phyloP scores from a whole-genome alignment of 1,140 invertebrate genomes.

The Brachionus rotundiformis region DNA sequence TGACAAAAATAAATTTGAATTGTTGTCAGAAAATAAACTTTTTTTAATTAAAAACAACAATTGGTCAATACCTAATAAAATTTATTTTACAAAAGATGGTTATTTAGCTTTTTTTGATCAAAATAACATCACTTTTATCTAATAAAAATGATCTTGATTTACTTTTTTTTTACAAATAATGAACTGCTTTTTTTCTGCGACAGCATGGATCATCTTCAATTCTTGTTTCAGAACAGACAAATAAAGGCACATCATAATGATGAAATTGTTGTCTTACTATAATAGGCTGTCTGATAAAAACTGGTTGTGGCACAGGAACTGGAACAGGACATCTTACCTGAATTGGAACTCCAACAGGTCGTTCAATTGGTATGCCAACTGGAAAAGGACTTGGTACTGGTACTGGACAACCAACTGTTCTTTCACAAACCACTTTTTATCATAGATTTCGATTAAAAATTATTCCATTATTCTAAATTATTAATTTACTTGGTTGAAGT shows the following conservation, averaged over 20 bases:
- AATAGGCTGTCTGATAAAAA: constrained; percentile 12
- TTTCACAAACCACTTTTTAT: neutral
- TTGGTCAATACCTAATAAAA: neutral
- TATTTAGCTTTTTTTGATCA: constrained; percentile 31
- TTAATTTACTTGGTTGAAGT: neutral
- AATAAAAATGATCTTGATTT: neutral
- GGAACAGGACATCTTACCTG: neutral
- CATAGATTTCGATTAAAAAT: neutral
- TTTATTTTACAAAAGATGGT: neutral
- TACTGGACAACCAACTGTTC: neutral
- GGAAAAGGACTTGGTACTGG: neutral
- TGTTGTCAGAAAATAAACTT: neutral
- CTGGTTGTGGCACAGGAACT: constrained; percentile 24
- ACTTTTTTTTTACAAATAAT: neutral
- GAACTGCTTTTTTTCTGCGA: neutral
- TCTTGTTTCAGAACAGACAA: neutral
- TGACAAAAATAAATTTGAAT: neutral
- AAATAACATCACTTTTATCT: constrained; percentile 16
- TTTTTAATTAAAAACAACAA: neutral
- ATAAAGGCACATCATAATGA: neutral
- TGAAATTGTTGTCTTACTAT: constrained; percentile 10
- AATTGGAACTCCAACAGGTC: neutral
- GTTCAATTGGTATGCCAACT: neutral
- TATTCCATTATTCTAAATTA: neutral
- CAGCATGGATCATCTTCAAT: neutral